phyloP scores from a whole-genome alignment of 1,140 invertebrate genomes.

The Brachionus rubens region DNA sequence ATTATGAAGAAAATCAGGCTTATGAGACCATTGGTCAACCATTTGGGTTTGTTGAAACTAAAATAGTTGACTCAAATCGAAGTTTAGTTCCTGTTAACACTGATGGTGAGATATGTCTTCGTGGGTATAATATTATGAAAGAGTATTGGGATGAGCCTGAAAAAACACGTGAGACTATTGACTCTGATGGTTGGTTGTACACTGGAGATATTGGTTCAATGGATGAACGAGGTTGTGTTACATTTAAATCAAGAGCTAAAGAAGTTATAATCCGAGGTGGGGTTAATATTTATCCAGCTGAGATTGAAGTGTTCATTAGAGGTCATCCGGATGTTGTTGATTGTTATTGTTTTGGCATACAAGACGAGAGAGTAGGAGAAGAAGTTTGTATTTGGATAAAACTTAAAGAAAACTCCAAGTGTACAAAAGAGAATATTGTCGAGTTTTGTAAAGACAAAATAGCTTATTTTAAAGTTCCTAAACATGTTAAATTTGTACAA shows the following conservation, averaged over 20 bases:
- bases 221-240: constrained; percentile 37
- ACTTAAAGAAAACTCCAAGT: neutral
- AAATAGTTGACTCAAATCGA: constrained; percentile 69
- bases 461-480: constrained; percentile 77
- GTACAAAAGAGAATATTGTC: constrained; percentile 59
- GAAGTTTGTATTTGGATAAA: constrained; percentile 26
- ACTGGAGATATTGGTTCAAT: constrained; percentile 43
- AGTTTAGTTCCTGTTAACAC: constrained; percentile 70
- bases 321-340: constrained; percentile 27
- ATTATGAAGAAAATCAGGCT: neutral
- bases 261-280: constrained; percentile 87
- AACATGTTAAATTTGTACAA: constrained; percentile 68
- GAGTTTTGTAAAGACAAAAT: constrained; percentile 72
- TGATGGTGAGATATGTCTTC: constrained; percentile 43
- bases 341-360: constrained; percentile 62
- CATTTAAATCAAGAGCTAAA: constrained; percentile 77
- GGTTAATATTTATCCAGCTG: constrained; percentile 79
- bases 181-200: constrained; percentile 20
- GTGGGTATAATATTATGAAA: constrained; percentile 41
- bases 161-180: constrained; percentile 13
- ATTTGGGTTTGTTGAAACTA: constrained; percentile 58
- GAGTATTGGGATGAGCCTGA: constrained; percentile 32
- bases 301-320: constrained; percentile 61
- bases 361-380: constrained; percentile 62
- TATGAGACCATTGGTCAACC: constrained; percentile 3